A percentile compares a stretch with the other conserved stretches of the same genome.
Conservation (phyloP, 2,797 vertebrate species). For the Rhinella marina region DNA sequence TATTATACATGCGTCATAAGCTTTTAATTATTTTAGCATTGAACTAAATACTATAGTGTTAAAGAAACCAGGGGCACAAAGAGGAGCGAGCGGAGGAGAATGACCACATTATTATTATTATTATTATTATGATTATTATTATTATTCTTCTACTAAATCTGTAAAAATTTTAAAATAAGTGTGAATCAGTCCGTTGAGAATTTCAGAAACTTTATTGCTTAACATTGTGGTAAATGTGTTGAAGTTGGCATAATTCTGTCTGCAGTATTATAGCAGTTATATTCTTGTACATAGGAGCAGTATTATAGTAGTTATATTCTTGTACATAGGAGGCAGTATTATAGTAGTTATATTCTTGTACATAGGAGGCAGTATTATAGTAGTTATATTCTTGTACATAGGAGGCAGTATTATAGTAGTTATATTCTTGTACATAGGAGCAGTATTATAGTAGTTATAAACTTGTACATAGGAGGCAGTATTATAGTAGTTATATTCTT, state of each 20-base stretch:
- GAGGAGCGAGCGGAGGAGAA: neutral
- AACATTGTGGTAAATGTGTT: too few relatives aligned
- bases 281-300: too few relatives aligned
- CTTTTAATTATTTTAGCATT: slow-evolving; percentile 46
- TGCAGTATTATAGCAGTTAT: too few relatives aligned
- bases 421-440: neutral
- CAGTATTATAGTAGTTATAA: slow-evolving; percentile 20
- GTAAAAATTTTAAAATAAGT: neutral
- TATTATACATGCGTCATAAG: slow-evolving; percentile 40
- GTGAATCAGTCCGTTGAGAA: neutral
- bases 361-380: neutral
- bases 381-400: neutral
- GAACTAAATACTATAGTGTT: neutral
- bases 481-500: slow-evolving; percentile 18
- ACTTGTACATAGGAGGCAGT: neutral
- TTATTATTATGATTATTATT: neutral
- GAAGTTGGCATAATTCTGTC: too few relatives aligned
- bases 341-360: neutral
- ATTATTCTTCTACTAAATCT: neutral
- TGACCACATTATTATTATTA: neutral
- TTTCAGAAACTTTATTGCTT: too few relatives aligned
- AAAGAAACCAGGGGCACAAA: neutral
- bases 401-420: neutral
- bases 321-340: neutral
- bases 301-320: too few relatives aligned